Evolutionary conservation across 2,797 vertebrate genomes (phyloP), one percentile per base, ranked within the genome.

Genomic region (Mormyrops boulengeri): DNA sequence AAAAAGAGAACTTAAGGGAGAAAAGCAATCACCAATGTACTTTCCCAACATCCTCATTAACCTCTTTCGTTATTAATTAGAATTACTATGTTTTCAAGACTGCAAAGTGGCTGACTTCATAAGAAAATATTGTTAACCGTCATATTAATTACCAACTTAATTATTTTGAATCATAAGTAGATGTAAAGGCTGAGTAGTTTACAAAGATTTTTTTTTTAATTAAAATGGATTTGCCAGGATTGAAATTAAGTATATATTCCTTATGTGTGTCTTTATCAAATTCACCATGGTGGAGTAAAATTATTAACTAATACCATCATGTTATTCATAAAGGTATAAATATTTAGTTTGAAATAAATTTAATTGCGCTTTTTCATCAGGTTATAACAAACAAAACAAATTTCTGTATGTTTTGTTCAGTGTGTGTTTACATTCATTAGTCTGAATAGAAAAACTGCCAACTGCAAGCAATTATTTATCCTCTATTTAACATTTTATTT

Each of bases 201-300:
- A 95, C 95, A 95, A 95, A 95, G 94, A 95, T 91, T 90, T 94
- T 93, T 95, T 96, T 96, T 96, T 96, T 96, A 96, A 96, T 96
- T 96, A 95, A 93, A 94, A 92, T 91, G 95, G 95, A 95, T 96
- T 96, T 96, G 94, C 93, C 93, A 90, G 94, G 94, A 95, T 96
- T 95, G 93, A 95, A 95, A 94, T 95, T 88, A 95, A 94, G 94
- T 95, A 95, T 94, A 95, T 94, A 95, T 95, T 93, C 91, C 93
- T 94, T 93, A 94, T 93, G 92, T 91, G 91, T 94, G 94, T 91
- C 94, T 94, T 95, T 95, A 96, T 96, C 94, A 77, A 91, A 91
- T 87, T 50, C 50, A 53, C 47, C 84, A 55, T 26, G n/a, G 60
- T 77, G 52, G 8, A 84, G 49, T 73, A 73, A 87, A 77, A 85